Conservation (phyloP, 1,140 invertebrate species). For the Diabrotica undecimpunctata region DNA sequence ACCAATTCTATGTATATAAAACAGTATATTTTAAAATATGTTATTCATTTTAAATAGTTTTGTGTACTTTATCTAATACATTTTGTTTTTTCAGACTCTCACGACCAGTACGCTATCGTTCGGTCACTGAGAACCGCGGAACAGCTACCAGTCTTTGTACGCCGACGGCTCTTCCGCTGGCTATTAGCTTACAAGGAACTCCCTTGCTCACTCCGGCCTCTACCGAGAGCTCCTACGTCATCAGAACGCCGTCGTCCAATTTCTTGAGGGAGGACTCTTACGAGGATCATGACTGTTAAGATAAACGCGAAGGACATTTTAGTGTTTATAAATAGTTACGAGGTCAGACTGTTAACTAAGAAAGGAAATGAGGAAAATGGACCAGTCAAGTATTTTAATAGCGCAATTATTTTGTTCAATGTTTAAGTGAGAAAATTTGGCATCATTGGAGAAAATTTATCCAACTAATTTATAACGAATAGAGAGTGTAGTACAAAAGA, state of each 20-base stretch:
- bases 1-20: too few species aligned
- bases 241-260: constrained; percentile 43
- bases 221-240: constrained; percentile 44
- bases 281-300: constrained; percentile 43
- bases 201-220: constrained; percentile 55
- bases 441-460: too few species aligned
- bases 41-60: too few species aligned
- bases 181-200: constrained; percentile 60
- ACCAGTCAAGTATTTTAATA: too few species aligned
- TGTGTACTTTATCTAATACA: neutral
- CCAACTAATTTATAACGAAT: too few species aligned
- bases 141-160: constrained; percentile 56
- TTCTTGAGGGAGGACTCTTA: constrained; percentile 38
- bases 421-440: too few species aligned
- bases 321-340: neutral
- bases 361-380: too few species aligned
- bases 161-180: constrained; percentile 58
- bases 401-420: too few species aligned
- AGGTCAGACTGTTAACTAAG: too few species aligned
- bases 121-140: constrained; percentile 58
- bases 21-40: too few species aligned
- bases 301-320: neutral
- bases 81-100: constrained; percentile 51
- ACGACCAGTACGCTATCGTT: constrained; percentile 57
- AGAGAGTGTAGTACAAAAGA: too few species aligned